Evolutionary conservation across 2,797 vertebrate species (phyloP), one percentile per base, ranked within the genome.

Genomic region (Apogon talboti): DNA sequence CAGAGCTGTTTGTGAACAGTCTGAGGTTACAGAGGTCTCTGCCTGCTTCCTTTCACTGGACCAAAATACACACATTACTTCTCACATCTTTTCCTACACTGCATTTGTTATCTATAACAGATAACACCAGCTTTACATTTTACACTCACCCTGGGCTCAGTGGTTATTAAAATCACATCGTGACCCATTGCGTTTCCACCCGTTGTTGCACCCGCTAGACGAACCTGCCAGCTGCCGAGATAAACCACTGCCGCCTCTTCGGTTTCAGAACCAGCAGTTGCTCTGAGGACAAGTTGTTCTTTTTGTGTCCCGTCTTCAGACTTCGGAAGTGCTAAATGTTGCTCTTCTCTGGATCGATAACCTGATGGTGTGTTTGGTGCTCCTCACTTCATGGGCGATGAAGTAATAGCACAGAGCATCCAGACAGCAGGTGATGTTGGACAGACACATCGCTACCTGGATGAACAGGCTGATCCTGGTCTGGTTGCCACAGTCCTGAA

Each of bases 341-440:
- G 49, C 1, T 83, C 66, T 87, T 42, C 84, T 88, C 18, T 84
- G 81, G 56, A 50, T 9, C 5, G 89, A 83, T 41, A 40, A 47
- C 54, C 62, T 90, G 58, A 90, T 42, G 7, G 4, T 38, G 14
- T 70, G 37, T 46, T 9, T 92, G 67, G 81, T 68, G 70, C 69
- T 86, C 35, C 90, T 76, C 71, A 96, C 94, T 83, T 97, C 95
- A 52, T 85, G 90, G 18, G 93, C 91, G 15, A 94, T 92, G 61
- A 97, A 97, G 80, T 98, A 98, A 77, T 98, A 98, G 78, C 95
- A 96, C 60, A 96, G 66, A 15, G 94, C 95, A 3, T 98, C 96
- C 42, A 98, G 90, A 57, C 95, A 97, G 90, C 96, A 96, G 90
- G 96, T 97, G 70, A 97, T 12, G 64, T 98, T 98, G 65, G 96